Percentiles rank a stretch among this genome's conserved stretches.
Evolutionary conservation across 2,113 vertebrate species (phyloP).

Genomic region (Perca schrenkii): DNA sequence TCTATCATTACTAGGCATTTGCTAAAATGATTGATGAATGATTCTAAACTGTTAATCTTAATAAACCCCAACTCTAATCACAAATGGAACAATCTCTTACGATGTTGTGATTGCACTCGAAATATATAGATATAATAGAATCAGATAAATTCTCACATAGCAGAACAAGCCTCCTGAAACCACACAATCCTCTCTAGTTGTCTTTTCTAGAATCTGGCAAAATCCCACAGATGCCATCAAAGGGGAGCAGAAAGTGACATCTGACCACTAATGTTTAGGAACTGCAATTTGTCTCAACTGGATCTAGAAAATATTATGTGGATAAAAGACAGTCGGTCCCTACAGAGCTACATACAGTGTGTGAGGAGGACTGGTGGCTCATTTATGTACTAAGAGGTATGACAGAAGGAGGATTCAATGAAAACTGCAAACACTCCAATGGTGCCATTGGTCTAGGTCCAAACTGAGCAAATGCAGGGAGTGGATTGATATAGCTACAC

Average conservation of each 20-base stretch:
- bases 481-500: not conserved
- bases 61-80: not conserved
- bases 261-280: not conserved
- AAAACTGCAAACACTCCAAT: not conserved
- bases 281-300: not conserved
- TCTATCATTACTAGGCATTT: no score
- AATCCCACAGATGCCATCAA: not conserved
- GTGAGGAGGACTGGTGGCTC: not conserved
- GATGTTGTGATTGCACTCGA: not conserved
- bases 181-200: no score
- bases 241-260: not conserved
- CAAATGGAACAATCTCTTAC: constrained; percentile 4
- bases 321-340: not conserved
- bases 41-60: no score
- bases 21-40: no score
- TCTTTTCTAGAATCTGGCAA: no score
- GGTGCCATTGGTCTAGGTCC: not conserved
- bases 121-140: not conserved
- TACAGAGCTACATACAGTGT: not conserved
- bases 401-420: not conserved
- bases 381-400: not conserved
- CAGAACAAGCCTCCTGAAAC: no score
- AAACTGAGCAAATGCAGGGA: not conserved
- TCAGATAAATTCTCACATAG: no score
- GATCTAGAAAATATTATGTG: not conserved